These are phyloP conservation scores for Caenorhabditis panamensis DNA, from an alignment of 2,888 invertebrate genomes.

Conservation along the genomic window DNA sequence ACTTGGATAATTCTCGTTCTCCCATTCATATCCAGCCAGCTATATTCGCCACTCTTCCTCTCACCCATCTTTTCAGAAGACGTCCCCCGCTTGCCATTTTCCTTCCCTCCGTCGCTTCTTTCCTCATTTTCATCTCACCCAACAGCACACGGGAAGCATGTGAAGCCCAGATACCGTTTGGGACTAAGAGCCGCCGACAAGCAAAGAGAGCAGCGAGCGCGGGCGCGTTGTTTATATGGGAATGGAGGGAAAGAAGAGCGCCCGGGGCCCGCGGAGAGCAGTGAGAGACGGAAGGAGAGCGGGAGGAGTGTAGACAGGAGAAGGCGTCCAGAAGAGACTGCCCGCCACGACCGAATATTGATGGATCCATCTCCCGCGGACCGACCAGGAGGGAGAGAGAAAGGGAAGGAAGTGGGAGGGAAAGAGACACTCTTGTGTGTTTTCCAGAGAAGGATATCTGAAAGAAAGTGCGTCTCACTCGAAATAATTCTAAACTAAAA, in stretches of 20 bases:
- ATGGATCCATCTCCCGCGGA: neutral
- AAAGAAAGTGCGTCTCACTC: no score
- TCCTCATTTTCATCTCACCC: neutral
- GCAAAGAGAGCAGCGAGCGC: neutral
- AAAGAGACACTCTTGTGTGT: no score
- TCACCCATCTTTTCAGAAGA: no score
- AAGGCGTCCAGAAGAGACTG: neutral
- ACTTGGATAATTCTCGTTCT: no score
- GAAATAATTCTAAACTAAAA: no score
- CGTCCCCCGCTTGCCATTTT: no score
- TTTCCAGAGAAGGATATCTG: no score
- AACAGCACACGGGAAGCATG: neutral
- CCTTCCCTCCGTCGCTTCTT: neutral
- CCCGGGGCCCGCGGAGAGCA: neutral
- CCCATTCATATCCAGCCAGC: no score
- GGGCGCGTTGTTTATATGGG: slow-evolving; percentile 15
- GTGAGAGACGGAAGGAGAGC: slow-evolving; percentile 19
- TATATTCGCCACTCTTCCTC: no score
- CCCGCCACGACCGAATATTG: neutral
- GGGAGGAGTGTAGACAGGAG: slow-evolving; percentile 15
- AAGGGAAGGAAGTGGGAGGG: no score
- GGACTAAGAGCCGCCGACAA: neutral
- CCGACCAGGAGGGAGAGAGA: no score
- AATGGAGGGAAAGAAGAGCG: slow-evolving; percentile 11
- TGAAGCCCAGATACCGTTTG: neutral